Evolutionary conservation across 2,888 invertebrate genomes (phyloP), one percentile per base, ranked within the genome.

Genomic region (Halictus quadricinctus): DNA sequence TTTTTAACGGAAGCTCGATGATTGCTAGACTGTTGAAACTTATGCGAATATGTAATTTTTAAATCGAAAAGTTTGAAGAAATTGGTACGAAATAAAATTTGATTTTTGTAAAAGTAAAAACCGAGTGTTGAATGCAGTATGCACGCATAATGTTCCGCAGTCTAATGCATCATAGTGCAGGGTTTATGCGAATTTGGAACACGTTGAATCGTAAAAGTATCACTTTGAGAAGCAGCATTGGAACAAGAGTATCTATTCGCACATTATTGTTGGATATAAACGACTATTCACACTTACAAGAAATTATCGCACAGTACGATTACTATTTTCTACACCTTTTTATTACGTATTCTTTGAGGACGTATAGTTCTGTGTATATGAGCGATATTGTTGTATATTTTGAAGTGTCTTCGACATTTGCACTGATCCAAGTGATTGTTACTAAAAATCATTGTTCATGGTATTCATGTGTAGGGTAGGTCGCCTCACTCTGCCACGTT

Each of bases 241-340:
- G 41, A 69, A 66, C 66, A 36, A 7, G 8, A 46, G 15, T 76
- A 64, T 76, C 21, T 76, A 54, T 73, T 54, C 13, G 21, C 73
- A 36, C 54, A n/a, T 5, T 54, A 36, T 21, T 41, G 12, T 36
- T 36, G 46, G 36, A 64, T 18, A 25, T 48, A 48, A 50, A 66
- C 41, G 7, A 80, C 50, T 4, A n/a, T 46, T 76, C 66, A n/a
- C 43, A 58, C n/a, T 29, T 3, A n/a, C 15, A 72, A 72, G 1
- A 48, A 48, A 76, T 48, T 48, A 36, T 73, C 48, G 73, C 46
- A 46, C 50, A 54, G 21, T 41, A 41, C 36, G 43, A 54, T 54
- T 58, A 60, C 74, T 41, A 74, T 25, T 74, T 48, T 79, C 54
- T 79, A 73, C 72, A 54, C 64, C 41, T 50, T 54, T 41, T 72